Evolutionary conservation across 2,888 invertebrate genomes (phyloP).

Genomic region (Drosophila neotestacea): DNA sequence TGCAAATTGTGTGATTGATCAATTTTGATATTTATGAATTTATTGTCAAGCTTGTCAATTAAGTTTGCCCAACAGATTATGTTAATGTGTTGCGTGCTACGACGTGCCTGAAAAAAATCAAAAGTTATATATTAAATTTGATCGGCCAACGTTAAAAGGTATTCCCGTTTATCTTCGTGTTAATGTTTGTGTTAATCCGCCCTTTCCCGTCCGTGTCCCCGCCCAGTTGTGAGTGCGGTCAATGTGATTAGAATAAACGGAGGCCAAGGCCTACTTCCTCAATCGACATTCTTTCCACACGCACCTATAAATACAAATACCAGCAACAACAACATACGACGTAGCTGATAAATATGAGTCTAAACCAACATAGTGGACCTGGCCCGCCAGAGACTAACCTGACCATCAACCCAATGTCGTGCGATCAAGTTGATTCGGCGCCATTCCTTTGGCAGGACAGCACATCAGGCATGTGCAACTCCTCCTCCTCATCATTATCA

Average conservation of each 20-base stretch:
- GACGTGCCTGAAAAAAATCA: conserved; percentile 36
- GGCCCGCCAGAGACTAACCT: conserved; percentile 79
- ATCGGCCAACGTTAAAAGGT: conserved; percentile 1
- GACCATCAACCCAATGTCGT: conserved; percentile 23
- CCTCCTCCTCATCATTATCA: background rate
- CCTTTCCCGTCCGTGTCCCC: background rate
- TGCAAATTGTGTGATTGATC: conserved; percentile 10
- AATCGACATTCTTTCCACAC: conserved; percentile 19
- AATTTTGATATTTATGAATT: conserved; percentile 11
- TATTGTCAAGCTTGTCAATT: conserved; percentile 47
- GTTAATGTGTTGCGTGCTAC: conserved; percentile 38
- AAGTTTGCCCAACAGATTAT: conserved; percentile 35
- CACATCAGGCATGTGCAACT: conserved; percentile 57
- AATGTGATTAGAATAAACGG: conserved; percentile 21
- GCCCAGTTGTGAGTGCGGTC: conserved; percentile 1
- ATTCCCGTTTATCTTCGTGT: conserved; percentile 14
- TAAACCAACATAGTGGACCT: conserved; percentile 85
- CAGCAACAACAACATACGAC: conserved; percentile 54
- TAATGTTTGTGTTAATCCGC: background rate
- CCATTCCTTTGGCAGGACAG: conserved; percentile 47
- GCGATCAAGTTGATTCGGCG: conserved; percentile 64
- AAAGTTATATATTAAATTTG: background rate
- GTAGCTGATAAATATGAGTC: conserved; percentile 85
- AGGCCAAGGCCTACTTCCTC: conserved; percentile 26
- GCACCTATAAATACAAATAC: conserved; percentile 11